Conservation (phyloP, 2,888 invertebrate species). For the Harpagoxenus sublaevis region DNA sequence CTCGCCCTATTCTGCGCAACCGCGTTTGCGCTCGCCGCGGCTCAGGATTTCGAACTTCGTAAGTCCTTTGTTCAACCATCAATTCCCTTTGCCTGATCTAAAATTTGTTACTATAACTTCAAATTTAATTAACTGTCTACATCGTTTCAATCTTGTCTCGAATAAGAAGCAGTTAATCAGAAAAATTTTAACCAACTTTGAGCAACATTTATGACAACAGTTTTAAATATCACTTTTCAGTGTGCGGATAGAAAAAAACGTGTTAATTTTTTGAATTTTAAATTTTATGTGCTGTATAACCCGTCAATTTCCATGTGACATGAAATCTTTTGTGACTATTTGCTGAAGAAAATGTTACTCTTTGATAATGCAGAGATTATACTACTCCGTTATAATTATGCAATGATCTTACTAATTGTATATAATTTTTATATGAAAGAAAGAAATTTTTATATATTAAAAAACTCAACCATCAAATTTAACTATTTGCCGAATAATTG, state of each 20-base stretch:
- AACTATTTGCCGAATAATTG: not conserved
- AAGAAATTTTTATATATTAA: not conserved
- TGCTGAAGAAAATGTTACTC: not conserved
- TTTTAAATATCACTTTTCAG: not conserved
- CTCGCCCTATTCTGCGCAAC: slow-evolving; percentile 58
- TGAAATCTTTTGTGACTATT: not conserved
- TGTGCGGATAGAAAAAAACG: not conserved
- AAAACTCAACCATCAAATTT: not conserved
- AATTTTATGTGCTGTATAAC: not conserved
- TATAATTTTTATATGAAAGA: not conserved
- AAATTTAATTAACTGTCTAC: not conserved
- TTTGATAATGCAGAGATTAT: not conserved
- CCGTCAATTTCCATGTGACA: not conserved
- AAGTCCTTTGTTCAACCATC: slow-evolving; percentile 57
- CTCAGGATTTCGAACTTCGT: slow-evolving; percentile 67
- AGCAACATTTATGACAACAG: not conserved
- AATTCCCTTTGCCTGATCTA: not conserved
- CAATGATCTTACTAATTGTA: not conserved
- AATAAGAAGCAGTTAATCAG: not conserved
- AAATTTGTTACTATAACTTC: not conserved
- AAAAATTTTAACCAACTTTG: not conserved
- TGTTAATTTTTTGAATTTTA: not conserved
- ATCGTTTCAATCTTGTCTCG: not conserved
- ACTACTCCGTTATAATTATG: not conserved
- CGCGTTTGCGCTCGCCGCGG: slow-evolving; percentile 62